Percentiles rank a stretch among this genome's conserved stretches.
Conservation (phyloP, 2,888 invertebrate genomes). For the Drosophila diplacantha region DNA sequence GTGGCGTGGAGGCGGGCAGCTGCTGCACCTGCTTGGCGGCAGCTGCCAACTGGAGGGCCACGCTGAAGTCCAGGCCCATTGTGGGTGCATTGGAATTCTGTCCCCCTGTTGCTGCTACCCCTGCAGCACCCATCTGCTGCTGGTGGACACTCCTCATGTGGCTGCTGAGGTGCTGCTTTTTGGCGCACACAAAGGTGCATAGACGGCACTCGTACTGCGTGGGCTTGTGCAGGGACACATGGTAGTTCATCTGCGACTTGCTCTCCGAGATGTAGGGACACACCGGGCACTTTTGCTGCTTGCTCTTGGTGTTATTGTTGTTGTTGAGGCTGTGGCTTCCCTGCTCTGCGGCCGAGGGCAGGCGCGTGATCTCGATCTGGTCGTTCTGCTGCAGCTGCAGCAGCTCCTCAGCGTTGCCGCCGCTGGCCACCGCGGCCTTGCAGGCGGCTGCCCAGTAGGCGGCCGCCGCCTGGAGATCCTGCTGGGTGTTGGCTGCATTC, state of each 20-base stretch:
- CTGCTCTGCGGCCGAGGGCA: slow-evolving; percentile 49
- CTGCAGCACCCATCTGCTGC: slow-evolving; percentile 44
- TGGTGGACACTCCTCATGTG: slow-evolving; percentile 83
- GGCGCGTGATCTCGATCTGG: slow-evolving; percentile 76
- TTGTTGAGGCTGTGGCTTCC: slow-evolving; percentile 2
- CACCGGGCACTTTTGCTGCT: slow-evolving; percentile 86
- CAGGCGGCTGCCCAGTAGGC: slow-evolving; percentile 71
- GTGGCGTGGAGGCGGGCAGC: slow-evolving; percentile 70
- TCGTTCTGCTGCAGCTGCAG: slow-evolving; percentile 73
- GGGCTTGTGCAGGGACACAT: slow-evolving; percentile 87
- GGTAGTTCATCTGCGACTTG: slow-evolving; percentile 91
- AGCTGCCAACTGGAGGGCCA: slow-evolving; percentile 70
- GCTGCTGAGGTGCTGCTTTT: slow-evolving; percentile 88
- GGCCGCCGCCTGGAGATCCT: slow-evolving; percentile 71
- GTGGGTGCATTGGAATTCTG: slow-evolving; percentile 4
- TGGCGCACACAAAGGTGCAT: slow-evolving; percentile 90
- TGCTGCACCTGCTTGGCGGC: slow-evolving; percentile 62
- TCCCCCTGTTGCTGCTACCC: not conserved
- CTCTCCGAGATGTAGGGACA: slow-evolving; percentile 92
- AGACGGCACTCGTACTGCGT: slow-evolving; percentile 84
- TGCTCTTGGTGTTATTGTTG: slow-evolving; percentile 75
- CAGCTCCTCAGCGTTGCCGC: slow-evolving; percentile 63
- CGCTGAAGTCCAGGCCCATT: slow-evolving; percentile 60
- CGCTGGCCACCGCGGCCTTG: slow-evolving; percentile 62
- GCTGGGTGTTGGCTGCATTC: slow-evolving; percentile 67